Evolutionary conservation across 2,797 vertebrate species (phyloP), one percentile per base, ranked within the genome.

Genomic region (Anguilla anguilla): DNA sequence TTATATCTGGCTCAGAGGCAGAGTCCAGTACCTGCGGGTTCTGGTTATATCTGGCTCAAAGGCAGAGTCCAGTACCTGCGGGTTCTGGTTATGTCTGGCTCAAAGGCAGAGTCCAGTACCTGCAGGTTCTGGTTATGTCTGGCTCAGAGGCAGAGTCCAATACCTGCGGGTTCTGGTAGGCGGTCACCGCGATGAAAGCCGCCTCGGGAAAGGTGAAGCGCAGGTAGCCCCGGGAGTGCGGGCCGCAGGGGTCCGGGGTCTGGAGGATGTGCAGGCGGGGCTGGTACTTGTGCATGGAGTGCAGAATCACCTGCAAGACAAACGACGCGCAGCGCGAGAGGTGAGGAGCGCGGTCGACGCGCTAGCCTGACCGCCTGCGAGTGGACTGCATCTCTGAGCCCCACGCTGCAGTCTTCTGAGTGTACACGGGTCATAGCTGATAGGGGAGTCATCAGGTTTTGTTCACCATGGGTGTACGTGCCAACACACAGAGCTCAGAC

Each of bases 281-380:
- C 61, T 91, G 90, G 59, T 93, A 93, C 85, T 91, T 93, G 74
- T 93, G 92, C 93, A 93, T 92, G 31, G 91, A 92, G 35, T 93
- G 89, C 43, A 93, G 91, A 59, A 94, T 89, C 74, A 94, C 88
- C 91, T 93, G 86, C 39, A 43, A 51, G 74, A 69, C n/a, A 74
- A 2, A 22, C 0, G 17, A 57, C 28, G 82, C 3, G n/a, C 19
- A 22, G 3, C 19, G 0, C 0, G 2, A n/a, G 19, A 82, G 35
- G 19, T 0, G 35, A 46, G 79, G 19, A 82, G 31, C 25, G 25
- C 25, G 7, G 22, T 64, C 3, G 25, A 64, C 61, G 0, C 61
- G 11, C 25, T 25, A 10, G 3, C 57, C 57, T 22, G 19, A 15
- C 57, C 57, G 19, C 57, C 19, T 57, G 22, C 25, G 11, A 64